Conservation (phyloP, 2,113 vertebrate genomes). For the Lethenteron reissneri region DNA sequence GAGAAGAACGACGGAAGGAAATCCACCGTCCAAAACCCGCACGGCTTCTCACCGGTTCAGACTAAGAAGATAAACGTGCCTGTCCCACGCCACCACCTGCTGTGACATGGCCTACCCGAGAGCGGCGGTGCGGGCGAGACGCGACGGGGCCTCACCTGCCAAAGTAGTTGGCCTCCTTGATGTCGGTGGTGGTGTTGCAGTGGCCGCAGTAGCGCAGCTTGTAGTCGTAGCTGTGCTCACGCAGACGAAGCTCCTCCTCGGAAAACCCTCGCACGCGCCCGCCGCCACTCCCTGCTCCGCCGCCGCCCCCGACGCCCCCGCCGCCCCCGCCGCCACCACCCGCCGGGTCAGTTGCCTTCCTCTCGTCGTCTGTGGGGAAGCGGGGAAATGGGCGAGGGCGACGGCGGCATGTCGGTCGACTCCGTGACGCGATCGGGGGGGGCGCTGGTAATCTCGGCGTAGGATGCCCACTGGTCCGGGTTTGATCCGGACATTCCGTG, state of each 20-base stretch:
- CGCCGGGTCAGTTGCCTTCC: conserved; percentile 51
- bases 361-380: conserved; percentile 38
- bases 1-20: too few relatives aligned
- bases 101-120: too few relatives aligned
- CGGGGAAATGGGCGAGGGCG: neutral
- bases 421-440: too few relatives aligned
- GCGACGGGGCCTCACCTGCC: conserved; percentile 40
- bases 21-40: too few relatives aligned
- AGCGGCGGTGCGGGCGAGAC: too few relatives aligned
- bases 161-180: conserved; percentile 97
- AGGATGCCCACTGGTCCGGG: too few relatives aligned
- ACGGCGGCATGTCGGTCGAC: too few relatives aligned
- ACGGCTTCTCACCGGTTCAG: too few relatives aligned
- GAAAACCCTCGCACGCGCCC: conserved; percentile 26
- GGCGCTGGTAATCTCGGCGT: too few relatives aligned
- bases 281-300: neutral
- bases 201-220: conserved; percentile 94
- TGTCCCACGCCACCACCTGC: too few relatives aligned
- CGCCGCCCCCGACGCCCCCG: conserved; percentile 18
- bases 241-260: conserved; percentile 64
- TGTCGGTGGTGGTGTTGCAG: conserved; percentile 95
- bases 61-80: too few relatives aligned
- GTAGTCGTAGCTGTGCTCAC: conserved; percentile 84
- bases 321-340: conserved; percentile 16
- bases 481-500: too few relatives aligned